A percentile compares a stretch with the other conserved stretches of the same genome.
Evolutionary conservation across 2,797 vertebrate species (phyloP).

Genomic region (Mastacembelus armatus): DNA sequence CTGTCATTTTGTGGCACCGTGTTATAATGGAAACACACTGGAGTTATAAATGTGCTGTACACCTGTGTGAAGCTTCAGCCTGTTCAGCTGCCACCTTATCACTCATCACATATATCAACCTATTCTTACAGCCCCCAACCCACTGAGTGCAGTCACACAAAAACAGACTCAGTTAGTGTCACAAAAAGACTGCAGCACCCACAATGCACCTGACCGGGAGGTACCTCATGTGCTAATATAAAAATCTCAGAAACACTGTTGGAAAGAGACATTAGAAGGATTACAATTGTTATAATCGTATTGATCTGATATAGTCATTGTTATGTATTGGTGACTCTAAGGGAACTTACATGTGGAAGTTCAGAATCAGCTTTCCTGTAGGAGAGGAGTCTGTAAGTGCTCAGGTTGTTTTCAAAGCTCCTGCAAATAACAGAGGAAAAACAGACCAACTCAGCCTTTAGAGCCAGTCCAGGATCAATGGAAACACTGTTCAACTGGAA

Average conservation of each 20-base stretch:
- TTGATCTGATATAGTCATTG: neutral
- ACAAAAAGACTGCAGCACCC: constrained; percentile 63
- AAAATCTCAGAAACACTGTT: constrained; percentile 62
- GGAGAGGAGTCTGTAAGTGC: constrained; percentile 92
- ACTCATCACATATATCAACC: constrained; percentile 68
- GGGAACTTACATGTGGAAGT: constrained; percentile 84
- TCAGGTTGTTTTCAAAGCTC: constrained; percentile 96
- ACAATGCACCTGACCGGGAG: constrained; percentile 59
- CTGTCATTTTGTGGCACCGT: constrained; percentile 51
- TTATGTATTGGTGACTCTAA: neutral
- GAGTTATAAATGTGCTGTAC: neutral
- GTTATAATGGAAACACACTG: neutral
- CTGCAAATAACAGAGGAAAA: constrained; percentile 76
- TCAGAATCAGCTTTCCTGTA: constrained; percentile 86
- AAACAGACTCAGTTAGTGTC: constrained; percentile 63
- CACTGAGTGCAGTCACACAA: constrained; percentile 60
- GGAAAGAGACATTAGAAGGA: constrained; percentile 53
- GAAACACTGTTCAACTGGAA: neutral
- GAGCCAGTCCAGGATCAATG: constrained; percentile 2
- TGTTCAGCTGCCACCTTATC: constrained; percentile 17
- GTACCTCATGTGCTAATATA: constrained; percentile 64
- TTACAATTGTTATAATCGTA: neutral
- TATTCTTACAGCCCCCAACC: constrained; percentile 53
- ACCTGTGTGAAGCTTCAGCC: constrained; percentile 39
- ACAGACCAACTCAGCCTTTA: too few relatives aligned